These are phyloP conservation scores for Anoplolepis gracilipes DNA, from an alignment of 1,140 invertebrate genomes.

Conservation along the genomic window DNA sequence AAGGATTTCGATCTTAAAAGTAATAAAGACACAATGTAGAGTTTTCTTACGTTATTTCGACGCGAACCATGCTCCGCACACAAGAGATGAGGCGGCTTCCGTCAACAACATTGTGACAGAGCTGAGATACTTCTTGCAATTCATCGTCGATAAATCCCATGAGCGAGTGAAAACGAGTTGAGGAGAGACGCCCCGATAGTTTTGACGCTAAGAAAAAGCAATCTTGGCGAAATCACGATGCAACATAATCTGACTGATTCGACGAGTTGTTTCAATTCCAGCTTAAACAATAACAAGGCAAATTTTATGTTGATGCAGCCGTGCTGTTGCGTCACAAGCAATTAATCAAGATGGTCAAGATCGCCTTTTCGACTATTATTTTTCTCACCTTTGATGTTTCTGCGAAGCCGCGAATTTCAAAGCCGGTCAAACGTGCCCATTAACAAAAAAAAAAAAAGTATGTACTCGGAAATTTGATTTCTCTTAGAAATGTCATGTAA, in stretches of 20 bases:
- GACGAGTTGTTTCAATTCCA: background rate
- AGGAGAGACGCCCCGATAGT: background rate
- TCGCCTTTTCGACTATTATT: background rate
- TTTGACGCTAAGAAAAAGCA: background rate
- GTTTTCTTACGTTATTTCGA: conserved; percentile 88
- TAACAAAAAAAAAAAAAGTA: background rate
- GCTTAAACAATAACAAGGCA: background rate
- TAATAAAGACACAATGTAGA: background rate
- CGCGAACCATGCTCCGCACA: conserved; percentile 88
- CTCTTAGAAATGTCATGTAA: background rate
- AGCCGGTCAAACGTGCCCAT: background rate
- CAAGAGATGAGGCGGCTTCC: conserved; percentile 89
- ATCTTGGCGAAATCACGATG: background rate
- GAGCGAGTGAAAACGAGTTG: conserved; percentile 40
- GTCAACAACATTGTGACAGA: conserved; percentile 88
- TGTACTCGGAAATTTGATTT: background rate
- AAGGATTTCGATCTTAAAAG: background rate
- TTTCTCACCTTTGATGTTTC: background rate
- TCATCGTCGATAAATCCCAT: conserved; percentile 90
- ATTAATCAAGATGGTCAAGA: conserved; percentile 14
- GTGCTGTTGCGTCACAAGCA: conserved; percentile 35
- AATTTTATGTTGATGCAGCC: background rate
- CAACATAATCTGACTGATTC: background rate
- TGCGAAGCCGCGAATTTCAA: background rate
- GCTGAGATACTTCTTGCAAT: conserved; percentile 88